phyloP scores from a whole-genome alignment of 1,140 invertebrate genomes.

The Armadillidium nasatum region DNA sequence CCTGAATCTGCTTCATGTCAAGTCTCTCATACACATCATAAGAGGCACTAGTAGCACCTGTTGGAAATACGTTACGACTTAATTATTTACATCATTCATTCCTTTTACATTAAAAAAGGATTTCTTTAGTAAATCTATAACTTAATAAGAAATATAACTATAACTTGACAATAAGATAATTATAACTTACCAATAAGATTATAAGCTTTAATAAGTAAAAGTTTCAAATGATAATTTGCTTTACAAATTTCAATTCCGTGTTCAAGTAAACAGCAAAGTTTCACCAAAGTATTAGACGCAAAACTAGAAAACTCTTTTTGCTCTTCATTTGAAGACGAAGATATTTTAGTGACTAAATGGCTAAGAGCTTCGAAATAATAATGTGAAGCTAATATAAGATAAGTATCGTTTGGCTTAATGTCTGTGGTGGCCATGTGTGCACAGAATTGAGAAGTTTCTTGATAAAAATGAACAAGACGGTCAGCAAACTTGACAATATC shows the following conservation, averaged over 20 bases:
- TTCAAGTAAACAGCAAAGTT: constrained; percentile 36
- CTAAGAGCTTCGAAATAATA: constrained; percentile 25
- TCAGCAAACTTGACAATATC: constrained; percentile 26
- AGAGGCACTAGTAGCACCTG: constrained; percentile 48
- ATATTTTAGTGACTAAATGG: background rate
- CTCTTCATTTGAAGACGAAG: background rate
- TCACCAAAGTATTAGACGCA: constrained; percentile 9
- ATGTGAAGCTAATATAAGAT: constrained; percentile 31
- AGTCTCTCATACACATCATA: constrained; percentile 57
- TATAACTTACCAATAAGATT: constrained; percentile 37
- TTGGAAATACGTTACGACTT: no score
- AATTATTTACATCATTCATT: no score
- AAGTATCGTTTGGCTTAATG: constrained; percentile 35
- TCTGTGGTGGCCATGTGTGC: constrained; percentile 33
- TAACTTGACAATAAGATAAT: no score
- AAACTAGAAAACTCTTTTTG: background rate
- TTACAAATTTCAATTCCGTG: constrained; percentile 31
- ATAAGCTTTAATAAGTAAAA: constrained; percentile 39
- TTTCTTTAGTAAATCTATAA: no score
- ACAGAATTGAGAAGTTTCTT: constrained; percentile 23
- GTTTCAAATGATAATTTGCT: constrained; percentile 41
- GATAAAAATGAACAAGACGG: constrained; percentile 24
- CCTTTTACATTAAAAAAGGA: no score
- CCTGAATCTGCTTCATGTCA: constrained; percentile 90
- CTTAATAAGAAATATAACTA: no score